Base-by-base conservation (phyloP, 2,888 invertebrate species). In the Monopis laevigella region DNA sequence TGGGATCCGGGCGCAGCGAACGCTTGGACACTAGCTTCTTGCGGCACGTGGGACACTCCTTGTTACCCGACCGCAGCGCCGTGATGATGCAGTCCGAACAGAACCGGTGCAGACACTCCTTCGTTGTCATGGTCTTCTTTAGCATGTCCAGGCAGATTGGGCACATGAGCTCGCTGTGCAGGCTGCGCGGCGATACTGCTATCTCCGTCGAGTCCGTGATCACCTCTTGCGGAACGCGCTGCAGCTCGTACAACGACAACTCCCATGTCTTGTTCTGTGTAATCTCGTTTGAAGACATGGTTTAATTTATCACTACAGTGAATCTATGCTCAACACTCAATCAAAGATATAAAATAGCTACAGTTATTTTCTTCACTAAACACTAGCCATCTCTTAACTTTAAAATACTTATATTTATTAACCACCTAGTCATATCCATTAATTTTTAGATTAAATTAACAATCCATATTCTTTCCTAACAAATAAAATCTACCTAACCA, bases 61-160 rank as follows among this genome's bases (percentile, higher is more conserved):
- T 99, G 68, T 99, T 99, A 4, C 98, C 98, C 18, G 96, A 96
- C 6, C 98, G 86, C 27, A 99, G 80, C 0, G 99, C 98, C 2
- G 98, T 98, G 45, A 97, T 96, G 52, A 99, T 99, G 71, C 99
- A 99, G 64, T 98, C 98, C 14, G 96, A 93, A 74, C 98, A 99
- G 71, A 99, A 99, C 44, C 99, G 88, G 71, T 99, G 99, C 44
- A 99, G 84, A 77, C 99, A 99, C 81, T 99, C 98, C 67, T 99
- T 99, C 4, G 99, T 99, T n/a, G 98, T 98, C 98, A 98, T 98
- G 0, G 99, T 99, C 66, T 95, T 96, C 69, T 98, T 98, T 54
- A 98, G 83, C 95, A 98, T 96, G 72, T 99, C 99, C 62, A 99
- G 82, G 70, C 98, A 99, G 65, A 99, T 99, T 39, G 98, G 98